Evolutionary conservation across 2,113 vertebrate species (phyloP), one percentile per base, ranked within the genome.

Genomic region (Seriola quinqueradiata): DNA sequence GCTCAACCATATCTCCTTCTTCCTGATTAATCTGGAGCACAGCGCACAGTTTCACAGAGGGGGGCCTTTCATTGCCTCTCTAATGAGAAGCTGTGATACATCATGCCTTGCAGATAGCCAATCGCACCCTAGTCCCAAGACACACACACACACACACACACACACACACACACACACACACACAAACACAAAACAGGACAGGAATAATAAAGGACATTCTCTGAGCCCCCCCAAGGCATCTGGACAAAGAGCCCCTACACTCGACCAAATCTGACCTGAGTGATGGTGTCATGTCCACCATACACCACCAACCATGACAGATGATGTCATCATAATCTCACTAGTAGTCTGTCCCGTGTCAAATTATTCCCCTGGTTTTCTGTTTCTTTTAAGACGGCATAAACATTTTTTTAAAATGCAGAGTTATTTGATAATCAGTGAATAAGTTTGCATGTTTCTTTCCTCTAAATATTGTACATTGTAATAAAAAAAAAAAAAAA

Each of bases 41-140:
- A 91, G 86, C 75, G 63, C 79, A 59, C 74, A 65, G 83, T 79
- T 87, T 87, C 90, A 89, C 87, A 87, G 88, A 79, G 86, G 93
- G 91, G 80, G 87, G 81, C 57, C 84, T 92, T 91, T 88, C 88
- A 89, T 84, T 93, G 89, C 92, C 80, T 89, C 82, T 88, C 76
- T 93, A 93, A 92, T 94, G 89, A 92, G 83, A 90, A 90, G 85
- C 85, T 87, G 82, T 85, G 78, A 88, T 90, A 92, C 88, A 91
- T 92, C 81, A 84, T 77, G 82, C 63, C 79, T 90, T 60, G 76
- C 87, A 87, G 79, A 90, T 91, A 86, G 82, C 80, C 87, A 74
- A 54, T 87, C 70, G 57, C 75, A 85, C 59, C 81, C 71, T 81
- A 28, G 73, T 79, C 75, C n/a, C 72, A 14, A 59, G 1, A 28